Evolutionary conservation across 2,888 invertebrate species (phyloP).

Genomic region (Ommatoiulus sabulosus): DNA sequence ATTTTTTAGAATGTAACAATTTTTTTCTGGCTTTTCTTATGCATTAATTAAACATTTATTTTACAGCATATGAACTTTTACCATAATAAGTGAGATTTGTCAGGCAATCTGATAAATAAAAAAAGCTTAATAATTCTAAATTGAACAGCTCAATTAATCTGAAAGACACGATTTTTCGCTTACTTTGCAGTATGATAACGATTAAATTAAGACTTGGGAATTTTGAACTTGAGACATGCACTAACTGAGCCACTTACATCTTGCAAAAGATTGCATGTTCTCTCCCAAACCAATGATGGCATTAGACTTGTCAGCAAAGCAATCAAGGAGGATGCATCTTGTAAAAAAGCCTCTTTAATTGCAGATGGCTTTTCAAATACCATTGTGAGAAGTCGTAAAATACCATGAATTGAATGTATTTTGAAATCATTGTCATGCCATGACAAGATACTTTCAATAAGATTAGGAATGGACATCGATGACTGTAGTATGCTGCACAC

Average conservation of each 20-base stretch:
- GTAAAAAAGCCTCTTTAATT: background rate
- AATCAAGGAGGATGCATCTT: background rate
- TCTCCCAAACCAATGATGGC: conserved; percentile 5
- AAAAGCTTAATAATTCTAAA: no score
- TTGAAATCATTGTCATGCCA: background rate
- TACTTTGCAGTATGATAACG: background rate
- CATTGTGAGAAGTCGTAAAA: conserved; percentile 1
- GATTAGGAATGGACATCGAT: background rate
- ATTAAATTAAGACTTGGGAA: background rate
- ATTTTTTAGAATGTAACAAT: no score
- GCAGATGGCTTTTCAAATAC: background rate
- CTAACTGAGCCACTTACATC: background rate
- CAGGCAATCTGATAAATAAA: no score
- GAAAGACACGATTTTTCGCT: no score
- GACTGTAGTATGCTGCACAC: conserved; percentile 25
- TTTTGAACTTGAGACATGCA: background rate
- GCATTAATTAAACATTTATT: no score
- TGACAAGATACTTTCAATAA: background rate
- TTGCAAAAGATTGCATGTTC: background rate
- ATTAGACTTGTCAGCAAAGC: background rate
- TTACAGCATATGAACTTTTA: no score
- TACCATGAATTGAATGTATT: background rate
- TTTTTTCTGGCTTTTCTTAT: no score
- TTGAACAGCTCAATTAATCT: no score
- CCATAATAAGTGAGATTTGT: no score